Evolutionary conservation across 2,888 invertebrate species (phyloP).

Genomic region (Agrypnus murinus): DNA sequence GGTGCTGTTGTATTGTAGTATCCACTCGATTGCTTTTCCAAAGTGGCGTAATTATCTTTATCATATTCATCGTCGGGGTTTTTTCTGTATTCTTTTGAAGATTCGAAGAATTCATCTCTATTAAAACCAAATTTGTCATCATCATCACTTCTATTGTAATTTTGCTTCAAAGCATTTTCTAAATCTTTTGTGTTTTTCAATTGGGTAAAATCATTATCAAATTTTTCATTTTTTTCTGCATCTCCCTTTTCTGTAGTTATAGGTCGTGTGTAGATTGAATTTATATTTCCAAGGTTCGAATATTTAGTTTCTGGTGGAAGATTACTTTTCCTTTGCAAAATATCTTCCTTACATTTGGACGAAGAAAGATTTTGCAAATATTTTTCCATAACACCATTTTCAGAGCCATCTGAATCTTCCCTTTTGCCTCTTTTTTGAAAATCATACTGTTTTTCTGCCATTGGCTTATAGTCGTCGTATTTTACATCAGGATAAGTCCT

Average conservation of each 20-base stretch:
- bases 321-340: constrained; percentile 32
- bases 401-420: constrained; percentile 46
- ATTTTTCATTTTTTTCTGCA: constrained; percentile 28
- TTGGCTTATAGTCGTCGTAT: constrained; percentile 30
- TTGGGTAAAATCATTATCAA: constrained; percentile 13
- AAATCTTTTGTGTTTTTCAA: constrained; percentile 42
- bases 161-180: constrained; percentile 43
- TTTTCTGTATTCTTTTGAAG: neutral
- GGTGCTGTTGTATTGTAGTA: no score
- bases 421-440: constrained; percentile 19
- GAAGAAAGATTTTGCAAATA: constrained; percentile 57
- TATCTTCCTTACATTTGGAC: constrained; percentile 54
- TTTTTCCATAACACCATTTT: constrained; percentile 58
- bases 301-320: constrained; percentile 24
- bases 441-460: constrained; percentile 23
- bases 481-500: constrained; percentile 39
- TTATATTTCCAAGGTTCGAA: constrained; percentile 44
- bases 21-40: no score
- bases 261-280: constrained; percentile 33
- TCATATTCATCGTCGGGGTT: no score
- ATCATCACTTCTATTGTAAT: neutral
- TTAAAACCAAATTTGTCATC: no score
- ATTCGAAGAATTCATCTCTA: neutral
- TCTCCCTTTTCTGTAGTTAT: constrained; percentile 4
- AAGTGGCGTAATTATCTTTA: no score